phyloP scores from a whole-genome alignment of 2,113 vertebrate genomes.

The Pelvicachromis taeniatus region DNA sequence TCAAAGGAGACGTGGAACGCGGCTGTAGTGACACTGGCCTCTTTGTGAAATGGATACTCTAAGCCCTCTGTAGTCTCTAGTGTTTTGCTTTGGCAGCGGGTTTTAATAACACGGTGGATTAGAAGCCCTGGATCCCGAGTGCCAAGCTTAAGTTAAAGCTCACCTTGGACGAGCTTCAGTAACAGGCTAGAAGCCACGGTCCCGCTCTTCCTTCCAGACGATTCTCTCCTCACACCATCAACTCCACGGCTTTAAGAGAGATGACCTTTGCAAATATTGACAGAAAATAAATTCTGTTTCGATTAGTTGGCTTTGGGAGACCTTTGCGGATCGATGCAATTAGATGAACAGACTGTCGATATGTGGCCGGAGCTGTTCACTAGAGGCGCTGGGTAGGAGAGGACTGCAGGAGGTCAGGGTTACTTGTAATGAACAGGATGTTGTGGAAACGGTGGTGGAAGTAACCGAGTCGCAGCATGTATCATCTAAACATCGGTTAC shows the following conservation, averaged over 20 bases:
- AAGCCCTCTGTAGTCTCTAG: conserved; percentile 65
- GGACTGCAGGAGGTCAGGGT: conserved; percentile 50
- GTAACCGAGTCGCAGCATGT: neutral
- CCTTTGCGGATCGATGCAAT: conserved; percentile 72
- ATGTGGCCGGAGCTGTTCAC: conserved; percentile 30
- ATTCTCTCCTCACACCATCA: conserved; percentile 8
- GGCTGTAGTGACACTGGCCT: conserved; percentile 62
- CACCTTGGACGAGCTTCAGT: conserved; percentile 58
- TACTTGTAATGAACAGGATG: conserved; percentile 59
- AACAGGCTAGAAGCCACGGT: conserved; percentile 43
- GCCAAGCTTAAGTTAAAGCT: conserved; percentile 60
- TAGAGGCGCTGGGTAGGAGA: conserved; percentile 16
- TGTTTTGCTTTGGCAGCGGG: conserved; percentile 62
- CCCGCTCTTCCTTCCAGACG: neutral
- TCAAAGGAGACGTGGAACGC: conserved; percentile 66
- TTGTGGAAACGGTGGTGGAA: conserved; percentile 31
- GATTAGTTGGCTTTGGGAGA: conserved; percentile 77
- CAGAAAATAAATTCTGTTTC: conserved; percentile 78
- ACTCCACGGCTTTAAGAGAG: conserved; percentile 55
- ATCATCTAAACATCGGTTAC: neutral
- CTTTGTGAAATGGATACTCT: conserved; percentile 71
- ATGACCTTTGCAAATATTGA: conserved; percentile 79
- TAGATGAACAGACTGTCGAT: conserved; percentile 71
- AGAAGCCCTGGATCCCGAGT: conserved; percentile 56
- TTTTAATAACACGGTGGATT: conserved; percentile 71